Evolutionary conservation across 1,140 invertebrate genomes (phyloP).

Genomic region (Saccostrea glomerata): DNA sequence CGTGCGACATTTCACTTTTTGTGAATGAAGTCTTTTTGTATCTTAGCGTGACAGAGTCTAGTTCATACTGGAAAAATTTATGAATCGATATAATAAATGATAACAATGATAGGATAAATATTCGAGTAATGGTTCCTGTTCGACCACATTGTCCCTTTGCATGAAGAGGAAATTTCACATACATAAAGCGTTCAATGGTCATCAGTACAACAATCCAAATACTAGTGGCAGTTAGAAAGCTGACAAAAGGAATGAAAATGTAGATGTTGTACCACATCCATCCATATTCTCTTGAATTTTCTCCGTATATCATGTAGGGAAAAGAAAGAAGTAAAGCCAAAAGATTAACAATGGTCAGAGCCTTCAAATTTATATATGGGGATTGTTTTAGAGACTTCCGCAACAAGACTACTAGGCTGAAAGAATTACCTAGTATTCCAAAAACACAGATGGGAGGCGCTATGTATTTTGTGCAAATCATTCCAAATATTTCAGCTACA

Average conservation of each 20-base stretch:
- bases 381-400: conserved; percentile 58
- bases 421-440: conserved; percentile 64
- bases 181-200: conserved; percentile 62
- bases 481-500: neutral
- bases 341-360: conserved; percentile 60
- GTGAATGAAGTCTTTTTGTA: neutral
- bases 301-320: conserved; percentile 36
- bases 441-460: conserved; percentile 61
- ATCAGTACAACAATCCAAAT: conserved; percentile 62
- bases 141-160: conserved; percentile 54
- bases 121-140: conserved; percentile 31
- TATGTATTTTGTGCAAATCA: conserved; percentile 42
- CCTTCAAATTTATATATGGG: conserved; percentile 63
- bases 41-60: neutral
- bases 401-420: conserved; percentile 63
- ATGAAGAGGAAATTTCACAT: conserved; percentile 57
- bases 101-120: conserved; percentile 37
- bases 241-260: conserved; percentile 59
- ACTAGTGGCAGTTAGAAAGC: conserved; percentile 57
- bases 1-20: neutral
- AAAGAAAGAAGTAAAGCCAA: conserved; percentile 55
- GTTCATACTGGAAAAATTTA: conserved; percentile 47
- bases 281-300: conserved; percentile 17
- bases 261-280: conserved; percentile 54
- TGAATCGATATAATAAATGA: conserved; percentile 47